Percentiles rank a stretch among this genome's conserved stretches.
Conservation (phyloP, 2,113 vertebrate genomes). For the Pteruthius melanotis region DNA sequence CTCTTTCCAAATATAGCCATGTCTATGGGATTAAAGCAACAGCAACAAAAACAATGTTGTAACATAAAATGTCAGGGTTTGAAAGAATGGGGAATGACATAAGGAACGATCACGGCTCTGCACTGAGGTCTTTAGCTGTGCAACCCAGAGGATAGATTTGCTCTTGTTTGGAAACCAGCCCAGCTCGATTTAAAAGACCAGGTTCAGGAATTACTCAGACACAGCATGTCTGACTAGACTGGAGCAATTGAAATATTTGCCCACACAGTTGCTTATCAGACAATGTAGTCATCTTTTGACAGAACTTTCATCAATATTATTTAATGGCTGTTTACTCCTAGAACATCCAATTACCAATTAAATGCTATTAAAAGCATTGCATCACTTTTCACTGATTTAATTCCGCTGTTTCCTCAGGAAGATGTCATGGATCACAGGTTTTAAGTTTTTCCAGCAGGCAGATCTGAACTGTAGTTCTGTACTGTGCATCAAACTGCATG, state of each 20-base stretch:
- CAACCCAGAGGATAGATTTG: conserved; percentile 41
- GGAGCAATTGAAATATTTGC: conserved; percentile 35
- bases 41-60: not conserved
- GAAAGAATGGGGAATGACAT: conserved; percentile 20
- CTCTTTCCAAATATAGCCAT: not conserved
- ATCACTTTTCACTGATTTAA: conserved; percentile 1
- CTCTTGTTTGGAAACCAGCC: conserved; percentile 57
- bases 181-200: conserved; percentile 45
- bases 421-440: not conserved
- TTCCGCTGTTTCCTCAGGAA: not conserved
- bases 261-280: not conserved
- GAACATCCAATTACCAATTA: conserved; percentile 13
- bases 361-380: conserved; percentile 19
- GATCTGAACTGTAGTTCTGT: not conserved
- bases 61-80: not conserved
- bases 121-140: not conserved
- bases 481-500: not conserved
- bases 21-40: not conserved
- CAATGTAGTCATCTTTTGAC: conserved; percentile 15
- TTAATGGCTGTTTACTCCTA: conserved; percentile 35
- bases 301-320: conserved; percentile 19
- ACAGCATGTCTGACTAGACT: not conserved
- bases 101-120: not conserved
- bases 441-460: not conserved
- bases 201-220: conserved; percentile 51